Percentiles rank a stretch among this genome's conserved stretches.
Evolutionary conservation across 2,113 vertebrate genomes (phyloP).

Genomic region (Crotophaga sulcirostris): DNA sequence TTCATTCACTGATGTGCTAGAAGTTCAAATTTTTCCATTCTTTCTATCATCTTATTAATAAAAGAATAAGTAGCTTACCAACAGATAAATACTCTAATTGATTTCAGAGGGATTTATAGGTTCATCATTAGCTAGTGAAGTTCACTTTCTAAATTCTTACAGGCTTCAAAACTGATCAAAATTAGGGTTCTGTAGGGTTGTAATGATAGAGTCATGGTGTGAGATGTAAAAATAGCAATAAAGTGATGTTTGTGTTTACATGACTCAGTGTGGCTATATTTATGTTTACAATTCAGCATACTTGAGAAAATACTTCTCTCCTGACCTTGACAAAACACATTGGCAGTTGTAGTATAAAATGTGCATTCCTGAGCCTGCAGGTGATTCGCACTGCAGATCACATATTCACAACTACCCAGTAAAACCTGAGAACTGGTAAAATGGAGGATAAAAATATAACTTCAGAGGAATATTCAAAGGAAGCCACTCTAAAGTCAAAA

Average conservation of each 20-base stretch:
- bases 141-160: neutral
- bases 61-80: neutral
- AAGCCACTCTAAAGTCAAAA: slow-evolving; percentile 40
- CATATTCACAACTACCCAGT: neutral
- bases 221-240: neutral
- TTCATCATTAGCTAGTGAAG: neutral
- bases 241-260: neutral
- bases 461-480: slow-evolving; percentile 59
- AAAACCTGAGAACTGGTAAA: slow-evolving; percentile 36
- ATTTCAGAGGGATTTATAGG: neutral
- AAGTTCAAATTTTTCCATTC: neutral
- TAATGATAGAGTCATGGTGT: neutral
- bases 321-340: neutral
- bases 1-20: neutral
- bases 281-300: neutral
- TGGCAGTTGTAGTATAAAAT: neutral
- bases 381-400: neutral
- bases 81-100: neutral
- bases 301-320: neutral
- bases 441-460: slow-evolving; percentile 34
- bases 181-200: neutral
- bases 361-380: neutral
- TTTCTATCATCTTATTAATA: neutral
- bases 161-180: neutral
- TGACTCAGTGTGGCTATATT: neutral